Percentiles rank a stretch among this genome's conserved stretches.
Evolutionary conservation across 2,797 vertebrate species (phyloP).

Genomic region (Tiaroga cobitis): DNA sequence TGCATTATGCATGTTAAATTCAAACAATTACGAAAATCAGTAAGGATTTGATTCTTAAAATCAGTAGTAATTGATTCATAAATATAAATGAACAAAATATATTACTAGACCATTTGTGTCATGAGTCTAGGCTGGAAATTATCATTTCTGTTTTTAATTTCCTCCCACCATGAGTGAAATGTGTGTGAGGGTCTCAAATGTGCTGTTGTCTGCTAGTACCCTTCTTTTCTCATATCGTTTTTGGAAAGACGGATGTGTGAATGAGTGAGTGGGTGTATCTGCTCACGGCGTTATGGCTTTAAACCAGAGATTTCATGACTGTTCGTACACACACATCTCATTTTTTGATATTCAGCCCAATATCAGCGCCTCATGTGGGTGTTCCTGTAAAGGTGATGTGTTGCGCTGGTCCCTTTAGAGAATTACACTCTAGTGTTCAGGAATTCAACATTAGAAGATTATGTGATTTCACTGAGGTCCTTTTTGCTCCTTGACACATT

Average conservation of each 20-base stretch:
- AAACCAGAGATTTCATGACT: conserved; percentile 37
- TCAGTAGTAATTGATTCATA: neutral
- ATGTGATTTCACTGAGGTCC: neutral
- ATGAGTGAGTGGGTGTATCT: conserved; percentile 52
- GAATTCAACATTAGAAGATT: neutral
- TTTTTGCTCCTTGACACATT: neutral
- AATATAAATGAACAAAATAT: neutral
- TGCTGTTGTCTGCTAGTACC: neutral
- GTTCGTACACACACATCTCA: neutral
- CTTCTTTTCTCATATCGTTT: neutral
- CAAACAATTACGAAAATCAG: neutral
- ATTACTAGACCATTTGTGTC: neutral
- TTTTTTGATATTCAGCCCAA: conserved; percentile 9
- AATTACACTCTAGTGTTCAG: neutral
- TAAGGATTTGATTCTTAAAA: neutral
- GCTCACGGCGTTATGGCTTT: conserved; percentile 47
- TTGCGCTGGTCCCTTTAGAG: conserved; percentile 1
- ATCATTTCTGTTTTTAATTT: conserved; percentile 9
- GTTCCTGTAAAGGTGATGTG: conserved; percentile 6
- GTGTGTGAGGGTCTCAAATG: conserved; percentile 29
- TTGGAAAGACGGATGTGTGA: conserved; percentile 53
- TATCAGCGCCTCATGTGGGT: neutral
- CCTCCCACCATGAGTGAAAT: neutral
- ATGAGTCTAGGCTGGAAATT: neutral
- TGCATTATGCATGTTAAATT: neutral